Evolutionary conservation across 1,140 invertebrate genomes (phyloP).

Genomic region (Chelonus insularis): DNA sequence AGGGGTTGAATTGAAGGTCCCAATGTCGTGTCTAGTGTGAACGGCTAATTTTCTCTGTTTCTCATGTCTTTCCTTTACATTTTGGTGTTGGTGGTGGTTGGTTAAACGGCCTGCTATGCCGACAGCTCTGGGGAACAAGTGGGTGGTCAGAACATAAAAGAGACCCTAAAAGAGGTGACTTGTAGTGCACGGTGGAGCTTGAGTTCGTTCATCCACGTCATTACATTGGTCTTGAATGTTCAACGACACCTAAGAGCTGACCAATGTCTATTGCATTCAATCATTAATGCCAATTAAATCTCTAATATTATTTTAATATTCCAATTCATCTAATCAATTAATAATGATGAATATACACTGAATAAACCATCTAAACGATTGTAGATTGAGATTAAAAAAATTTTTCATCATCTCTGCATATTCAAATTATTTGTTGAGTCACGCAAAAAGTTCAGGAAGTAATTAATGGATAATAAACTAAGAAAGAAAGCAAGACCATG

Average conservation of each 20-base stretch:
- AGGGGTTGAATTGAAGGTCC: constrained; percentile 4
- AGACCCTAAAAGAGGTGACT: constrained; percentile 15
- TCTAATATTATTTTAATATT: no score
- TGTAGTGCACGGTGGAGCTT: constrained; percentile 18
- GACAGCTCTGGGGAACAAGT: constrained; percentile 23
- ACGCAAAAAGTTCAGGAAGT: constrained; percentile 7
- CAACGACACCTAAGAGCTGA: constrained; percentile 16
- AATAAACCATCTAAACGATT: not conserved
- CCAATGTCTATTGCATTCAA: no score
- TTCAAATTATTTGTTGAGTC: constrained; percentile 3
- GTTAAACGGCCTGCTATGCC: constrained; percentile 26
- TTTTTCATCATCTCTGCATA: not conserved
- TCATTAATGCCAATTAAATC: no score
- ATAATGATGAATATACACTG: not conserved
- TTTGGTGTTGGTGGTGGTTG: not conserved
- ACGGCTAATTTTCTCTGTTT: constrained; percentile 6
- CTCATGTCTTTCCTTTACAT: not conserved
- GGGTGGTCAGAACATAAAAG: constrained; percentile 4
- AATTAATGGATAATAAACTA: constrained; percentile 8
- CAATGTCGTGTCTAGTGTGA: constrained; percentile 5
- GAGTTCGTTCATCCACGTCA: constrained; percentile 26
- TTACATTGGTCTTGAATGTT: constrained; percentile 22
- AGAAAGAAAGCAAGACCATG: not conserved
- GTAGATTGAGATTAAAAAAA: not conserved
- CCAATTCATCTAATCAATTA: not conserved